These are phyloP conservation scores for Orchestes rusci DNA, from an alignment of 2,888 invertebrate genomes.

Conservation along the genomic window DNA sequence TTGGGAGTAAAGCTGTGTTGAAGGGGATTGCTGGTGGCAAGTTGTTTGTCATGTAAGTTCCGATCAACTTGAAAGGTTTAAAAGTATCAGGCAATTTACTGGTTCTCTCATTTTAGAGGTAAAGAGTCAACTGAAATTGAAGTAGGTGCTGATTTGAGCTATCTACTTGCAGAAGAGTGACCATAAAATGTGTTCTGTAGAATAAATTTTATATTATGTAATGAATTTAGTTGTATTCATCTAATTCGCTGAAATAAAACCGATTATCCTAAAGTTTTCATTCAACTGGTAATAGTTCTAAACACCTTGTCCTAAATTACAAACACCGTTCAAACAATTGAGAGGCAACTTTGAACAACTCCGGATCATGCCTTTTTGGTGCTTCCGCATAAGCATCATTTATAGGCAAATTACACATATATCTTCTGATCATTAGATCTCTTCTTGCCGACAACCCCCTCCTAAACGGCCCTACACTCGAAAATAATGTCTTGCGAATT, in stretches of 20 bases:
- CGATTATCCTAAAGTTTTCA: no score
- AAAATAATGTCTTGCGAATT: slow-evolving; percentile 57
- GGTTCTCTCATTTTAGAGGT: slow-evolving; percentile 44
- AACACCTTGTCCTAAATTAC: no score
- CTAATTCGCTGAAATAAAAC: no score
- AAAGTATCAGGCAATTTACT: neutral
- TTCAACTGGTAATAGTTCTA: no score
- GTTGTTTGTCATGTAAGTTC: slow-evolving; percentile 57
- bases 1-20: slow-evolving; percentile 52
- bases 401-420: slow-evolving; percentile 61
- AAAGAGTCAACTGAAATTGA: slow-evolving; percentile 48
- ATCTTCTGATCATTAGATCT: slow-evolving; percentile 66
- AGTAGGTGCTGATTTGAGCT: slow-evolving; percentile 56
- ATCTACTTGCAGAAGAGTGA: slow-evolving; percentile 42
- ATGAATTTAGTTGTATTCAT: no score
- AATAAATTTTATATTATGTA: no score
- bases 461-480: slow-evolving; percentile 66
- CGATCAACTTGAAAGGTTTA: neutral
- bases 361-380: slow-evolving; percentile 41
- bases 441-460: slow-evolving; percentile 72
- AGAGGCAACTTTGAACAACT: slow-evolving; percentile 39
- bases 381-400: slow-evolving; percentile 48
- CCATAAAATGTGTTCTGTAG: no score
- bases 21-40: slow-evolving; percentile 57
- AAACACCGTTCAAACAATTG: slow-evolving; percentile 40